phyloP scores from a whole-genome alignment of 1,140 invertebrate species.

The Drosophila orena region DNA sequence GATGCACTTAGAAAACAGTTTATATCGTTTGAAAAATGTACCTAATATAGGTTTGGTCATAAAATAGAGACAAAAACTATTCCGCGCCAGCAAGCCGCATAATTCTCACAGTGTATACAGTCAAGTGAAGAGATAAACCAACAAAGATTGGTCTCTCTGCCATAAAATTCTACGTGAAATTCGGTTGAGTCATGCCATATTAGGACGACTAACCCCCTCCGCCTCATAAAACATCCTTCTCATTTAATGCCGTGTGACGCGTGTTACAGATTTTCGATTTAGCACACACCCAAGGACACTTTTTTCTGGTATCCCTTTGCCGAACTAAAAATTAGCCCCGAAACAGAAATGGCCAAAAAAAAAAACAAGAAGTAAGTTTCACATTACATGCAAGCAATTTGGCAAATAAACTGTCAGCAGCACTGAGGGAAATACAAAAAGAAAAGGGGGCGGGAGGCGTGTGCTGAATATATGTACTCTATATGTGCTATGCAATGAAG shows the following conservation, averaged over 20 bases:
- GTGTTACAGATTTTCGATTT: constrained; percentile 82
- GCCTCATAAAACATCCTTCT: constrained; percentile 13
- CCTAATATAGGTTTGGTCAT: no score
- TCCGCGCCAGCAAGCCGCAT: no score
- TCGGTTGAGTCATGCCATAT: constrained; percentile 66
- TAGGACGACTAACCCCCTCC: constrained; percentile 30
- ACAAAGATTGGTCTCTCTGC: constrained; percentile 6
- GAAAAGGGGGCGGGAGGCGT: not conserved
- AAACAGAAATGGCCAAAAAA: constrained; percentile 21
- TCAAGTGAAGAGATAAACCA: constrained; percentile 13
- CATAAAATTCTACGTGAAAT: constrained; percentile 27
- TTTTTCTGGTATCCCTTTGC: constrained; percentile 8
- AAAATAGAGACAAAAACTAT: no score
- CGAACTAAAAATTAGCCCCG: constrained; percentile 69
- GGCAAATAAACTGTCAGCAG: constrained; percentile 81
- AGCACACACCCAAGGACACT: constrained; percentile 54
- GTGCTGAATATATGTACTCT: not conserved
- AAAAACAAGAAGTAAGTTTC: constrained; percentile 68
- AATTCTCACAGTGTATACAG: constrained; percentile 15
- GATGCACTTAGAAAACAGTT: constrained; percentile 4
- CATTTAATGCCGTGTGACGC: constrained; percentile 53
- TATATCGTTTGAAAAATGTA: no score
- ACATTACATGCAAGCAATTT: constrained; percentile 80
- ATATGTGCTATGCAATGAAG: constrained; percentile 26
- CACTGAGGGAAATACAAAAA: constrained; percentile 17